A percentile compares a stretch with the other conserved stretches of the same genome.
These are phyloP conservation scores for Camponotus floridanus DNA, from an alignment of 1,140 invertebrate genomes.

Conservation along the genomic window DNA sequence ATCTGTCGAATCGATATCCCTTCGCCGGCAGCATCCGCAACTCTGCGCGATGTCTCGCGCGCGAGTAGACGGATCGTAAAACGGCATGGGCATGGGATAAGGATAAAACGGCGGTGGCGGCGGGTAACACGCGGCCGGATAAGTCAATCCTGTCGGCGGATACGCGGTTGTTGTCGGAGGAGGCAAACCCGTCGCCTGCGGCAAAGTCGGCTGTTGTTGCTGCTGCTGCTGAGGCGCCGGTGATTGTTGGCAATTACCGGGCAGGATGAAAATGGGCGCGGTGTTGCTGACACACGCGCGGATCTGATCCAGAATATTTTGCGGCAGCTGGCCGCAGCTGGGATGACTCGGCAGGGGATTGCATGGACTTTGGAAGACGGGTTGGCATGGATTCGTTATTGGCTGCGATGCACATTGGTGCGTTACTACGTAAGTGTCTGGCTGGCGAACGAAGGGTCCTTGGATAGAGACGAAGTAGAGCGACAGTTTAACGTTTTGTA, in stretches of 20 bases:
- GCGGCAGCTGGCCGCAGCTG: constrained; percentile 61
- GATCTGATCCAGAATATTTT: constrained; percentile 78
- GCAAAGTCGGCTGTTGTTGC: background rate
- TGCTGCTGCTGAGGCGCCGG: constrained; percentile 15
- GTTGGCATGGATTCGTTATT: constrained; percentile 7
- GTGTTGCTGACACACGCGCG: constrained; percentile 71
- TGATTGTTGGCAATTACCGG: constrained; percentile 71
- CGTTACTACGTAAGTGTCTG: constrained; percentile 42
- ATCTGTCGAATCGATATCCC: background rate
- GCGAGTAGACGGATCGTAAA: constrained; percentile 53
- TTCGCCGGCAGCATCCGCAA: constrained; percentile 71
- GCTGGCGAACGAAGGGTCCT: constrained; percentile 41
- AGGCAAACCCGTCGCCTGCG: background rate
- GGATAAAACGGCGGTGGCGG: constrained; percentile 69
- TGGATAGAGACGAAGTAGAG: constrained; percentile 1
- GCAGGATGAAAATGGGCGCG: constrained; percentile 82
- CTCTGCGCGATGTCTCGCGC: constrained; percentile 23
- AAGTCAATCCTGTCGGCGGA: constrained; percentile 35
- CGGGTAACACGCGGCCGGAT: constrained; percentile 28
- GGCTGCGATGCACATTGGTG: constrained; percentile 27
- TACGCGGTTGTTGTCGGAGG: constrained; percentile 21
- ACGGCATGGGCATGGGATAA: constrained; percentile 66
- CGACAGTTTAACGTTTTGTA: background rate
- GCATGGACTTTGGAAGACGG: background rate
- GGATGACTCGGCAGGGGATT: constrained; percentile 29